Conservation (phyloP, 2,797 vertebrate genomes). For the Leptoclinus maculatus region DNA sequence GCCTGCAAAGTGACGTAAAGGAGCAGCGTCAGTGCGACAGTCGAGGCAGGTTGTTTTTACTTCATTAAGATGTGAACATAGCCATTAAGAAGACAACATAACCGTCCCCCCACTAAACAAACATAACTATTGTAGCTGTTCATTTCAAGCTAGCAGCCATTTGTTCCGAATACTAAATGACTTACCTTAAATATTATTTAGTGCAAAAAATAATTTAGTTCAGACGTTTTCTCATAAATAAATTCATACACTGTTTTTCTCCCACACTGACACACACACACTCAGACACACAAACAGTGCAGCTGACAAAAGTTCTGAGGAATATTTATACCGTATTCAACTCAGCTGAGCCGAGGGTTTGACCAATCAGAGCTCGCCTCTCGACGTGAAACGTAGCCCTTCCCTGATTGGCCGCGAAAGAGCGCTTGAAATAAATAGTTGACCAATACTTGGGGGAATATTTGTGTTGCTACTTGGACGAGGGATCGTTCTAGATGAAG, state of each 20-base stretch:
- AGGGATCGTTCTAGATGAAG: rapidly evolving
- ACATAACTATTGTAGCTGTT: neutral
- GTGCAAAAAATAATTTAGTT: slow-evolving; percentile 39
- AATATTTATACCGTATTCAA: slow-evolving; percentile 60
- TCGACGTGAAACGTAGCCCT: rapidly evolving
- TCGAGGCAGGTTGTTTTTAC: neutral
- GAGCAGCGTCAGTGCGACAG: neutral
- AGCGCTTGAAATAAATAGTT: slow-evolving; percentile 4
- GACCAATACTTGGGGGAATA: slow-evolving; percentile 26
- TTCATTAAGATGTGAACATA: neutral
- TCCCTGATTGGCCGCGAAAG: slow-evolving; percentile 50
- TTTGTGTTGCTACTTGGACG: slow-evolving; percentile 44
- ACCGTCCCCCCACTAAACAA: neutral
- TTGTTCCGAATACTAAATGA: neutral
- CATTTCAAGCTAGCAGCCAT: neutral
- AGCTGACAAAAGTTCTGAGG: neutral
- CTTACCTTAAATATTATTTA: slow-evolving; percentile 68
- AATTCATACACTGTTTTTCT: neutral
- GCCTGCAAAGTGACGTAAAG: slow-evolving; percentile 21
- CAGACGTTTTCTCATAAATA: slow-evolving; percentile 40
- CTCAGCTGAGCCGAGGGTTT: slow-evolving; percentile 63
- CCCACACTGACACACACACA: neutral
- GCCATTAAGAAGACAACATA: neutral
- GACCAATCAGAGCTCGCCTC: slow-evolving; percentile 65
- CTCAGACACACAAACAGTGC: slow-evolving; percentile 37